Percentiles rank a stretch among this genome's conserved stretches.
Conservation (phyloP, 2,797 vertebrate genomes). For the Erethizon dorsatum region DNA sequence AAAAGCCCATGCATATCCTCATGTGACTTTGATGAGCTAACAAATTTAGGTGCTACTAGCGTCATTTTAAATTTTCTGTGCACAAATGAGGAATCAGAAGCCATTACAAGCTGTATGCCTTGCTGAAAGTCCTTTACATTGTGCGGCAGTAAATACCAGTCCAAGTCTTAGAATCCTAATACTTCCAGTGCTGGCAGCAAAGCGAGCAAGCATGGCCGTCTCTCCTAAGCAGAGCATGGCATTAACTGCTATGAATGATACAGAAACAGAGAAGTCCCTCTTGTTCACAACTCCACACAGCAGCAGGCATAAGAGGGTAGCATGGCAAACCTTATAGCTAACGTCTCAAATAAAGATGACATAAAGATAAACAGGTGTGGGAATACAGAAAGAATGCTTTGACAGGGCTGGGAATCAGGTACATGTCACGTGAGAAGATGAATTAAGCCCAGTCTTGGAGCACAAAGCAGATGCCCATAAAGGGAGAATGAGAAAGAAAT, state of each 20-base stretch:
- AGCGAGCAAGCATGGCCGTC: background rate
- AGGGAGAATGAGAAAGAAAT: background rate
- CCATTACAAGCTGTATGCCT: too few relatives aligned
- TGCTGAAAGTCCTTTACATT: background rate
- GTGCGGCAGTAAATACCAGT: background rate
- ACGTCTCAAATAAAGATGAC: background rate
- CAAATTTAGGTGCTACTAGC: background rate
- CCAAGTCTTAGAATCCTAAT: background rate
- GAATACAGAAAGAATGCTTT: background rate
- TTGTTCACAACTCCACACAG: fast-evolving
- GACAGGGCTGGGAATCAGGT: background rate
- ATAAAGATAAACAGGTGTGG: background rate
- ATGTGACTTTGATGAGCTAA: background rate
- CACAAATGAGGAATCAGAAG: background rate
- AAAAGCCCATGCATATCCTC: background rate
- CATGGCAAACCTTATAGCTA: background rate
- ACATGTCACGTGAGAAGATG: background rate
- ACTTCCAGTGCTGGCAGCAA: background rate
- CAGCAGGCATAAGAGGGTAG: fast-evolving
- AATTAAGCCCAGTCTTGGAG: background rate
- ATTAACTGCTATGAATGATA: background rate
- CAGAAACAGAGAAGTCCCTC: too few relatives aligned
- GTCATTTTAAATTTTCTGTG: background rate
- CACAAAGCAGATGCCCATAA: background rate
- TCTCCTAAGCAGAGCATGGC: fast-evolving